Evolutionary conservation across 2,797 vertebrate species (phyloP), one percentile per base, ranked within the genome.

Genomic region (Ctenochaetus hawaiiensis): DNA sequence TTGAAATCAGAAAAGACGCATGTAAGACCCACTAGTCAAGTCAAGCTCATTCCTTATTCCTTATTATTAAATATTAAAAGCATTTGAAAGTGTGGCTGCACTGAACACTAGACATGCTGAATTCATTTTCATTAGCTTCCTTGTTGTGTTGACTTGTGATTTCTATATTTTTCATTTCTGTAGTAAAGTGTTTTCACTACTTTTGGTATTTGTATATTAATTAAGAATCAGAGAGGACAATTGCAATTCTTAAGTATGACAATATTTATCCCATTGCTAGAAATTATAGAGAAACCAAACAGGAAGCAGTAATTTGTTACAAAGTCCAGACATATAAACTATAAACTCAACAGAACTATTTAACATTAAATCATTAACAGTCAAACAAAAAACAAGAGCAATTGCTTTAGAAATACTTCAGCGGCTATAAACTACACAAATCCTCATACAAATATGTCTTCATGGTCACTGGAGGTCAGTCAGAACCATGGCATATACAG

Each of bases 401-500:
- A 77, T 10, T 49, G n/a, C 54, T 75, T 78, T 20, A 57, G 67
- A 79, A 74, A 78, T 65, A 54, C 44, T 72, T 70, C 64, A 66
- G 10, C 2, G n/a, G 20, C 26, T 67, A 26, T 70, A 53, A 83
- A 69, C 30, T 44, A 48, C 22, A 56, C 53, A 63, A 75, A 80
- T 41, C 57, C 53, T 79, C 67, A 72, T 56, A 68, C 67, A 81
- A 81, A 77, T 52, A 78, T 41, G 45, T 74, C 61, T 72, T 70
- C 51, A 43, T 72, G 63, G 76, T 77, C 73, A 78, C 61, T 60
- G 80, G 64, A 48, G 64, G 76, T 60, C 79, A 54, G 83, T 82
- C 69, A 80, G 75, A 84, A 23, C 75, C 70, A 37, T 77, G 77
- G 65, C 84, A 75, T 65, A 86, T 65, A 85, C 77, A 77, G 51